These are phyloP conservation scores for Carposina sasakii DNA, from an alignment of 1,140 invertebrate genomes.

Conservation along the genomic window DNA sequence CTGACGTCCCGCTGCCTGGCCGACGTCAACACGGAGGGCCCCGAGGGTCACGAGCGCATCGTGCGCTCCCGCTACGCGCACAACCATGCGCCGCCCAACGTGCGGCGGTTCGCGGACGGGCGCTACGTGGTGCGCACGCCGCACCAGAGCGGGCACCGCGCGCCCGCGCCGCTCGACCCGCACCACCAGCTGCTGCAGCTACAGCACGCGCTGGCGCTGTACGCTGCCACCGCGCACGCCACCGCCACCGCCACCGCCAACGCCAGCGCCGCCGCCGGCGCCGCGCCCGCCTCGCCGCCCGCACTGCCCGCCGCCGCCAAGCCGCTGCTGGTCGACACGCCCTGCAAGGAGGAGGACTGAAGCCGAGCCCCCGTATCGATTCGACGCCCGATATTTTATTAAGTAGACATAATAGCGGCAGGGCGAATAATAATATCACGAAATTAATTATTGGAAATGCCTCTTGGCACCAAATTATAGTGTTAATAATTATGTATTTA, in stretches of 20 bases:
- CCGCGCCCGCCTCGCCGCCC: slow-evolving; percentile 43
- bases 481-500: slow-evolving; percentile 49
- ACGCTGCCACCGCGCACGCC: slow-evolving; percentile 57
- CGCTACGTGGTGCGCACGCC: slow-evolving; percentile 66
- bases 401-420: too few species aligned
- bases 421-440: too few species aligned
- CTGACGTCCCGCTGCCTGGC: slow-evolving; percentile 61
- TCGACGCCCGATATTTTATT: too few species aligned
- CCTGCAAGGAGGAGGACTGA: slow-evolving; percentile 61
- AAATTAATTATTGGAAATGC: slow-evolving; percentile 47
- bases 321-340: slow-evolving; percentile 59
- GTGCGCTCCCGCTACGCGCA: slow-evolving; percentile 61
- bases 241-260: slow-evolving; percentile 43
- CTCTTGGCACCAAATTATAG: slow-evolving; percentile 55
- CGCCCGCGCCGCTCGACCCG: slow-evolving; percentile 56
- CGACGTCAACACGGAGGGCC: slow-evolving; percentile 63
- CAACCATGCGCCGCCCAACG: slow-evolving; percentile 64
- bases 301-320: slow-evolving; percentile 43
- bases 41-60: slow-evolving; percentile 63
- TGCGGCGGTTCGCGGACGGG: slow-evolving; percentile 62
- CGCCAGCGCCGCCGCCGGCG: slow-evolving; percentile 23
- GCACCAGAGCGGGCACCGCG: slow-evolving; percentile 62
- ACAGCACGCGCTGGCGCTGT: slow-evolving; percentile 60
- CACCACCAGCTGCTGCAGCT: slow-evolving; percentile 62
- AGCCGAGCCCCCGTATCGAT: too few species aligned